Base-by-base conservation (phyloP, 2,797 vertebrate species). In the Jordanella pulchra region DNA sequence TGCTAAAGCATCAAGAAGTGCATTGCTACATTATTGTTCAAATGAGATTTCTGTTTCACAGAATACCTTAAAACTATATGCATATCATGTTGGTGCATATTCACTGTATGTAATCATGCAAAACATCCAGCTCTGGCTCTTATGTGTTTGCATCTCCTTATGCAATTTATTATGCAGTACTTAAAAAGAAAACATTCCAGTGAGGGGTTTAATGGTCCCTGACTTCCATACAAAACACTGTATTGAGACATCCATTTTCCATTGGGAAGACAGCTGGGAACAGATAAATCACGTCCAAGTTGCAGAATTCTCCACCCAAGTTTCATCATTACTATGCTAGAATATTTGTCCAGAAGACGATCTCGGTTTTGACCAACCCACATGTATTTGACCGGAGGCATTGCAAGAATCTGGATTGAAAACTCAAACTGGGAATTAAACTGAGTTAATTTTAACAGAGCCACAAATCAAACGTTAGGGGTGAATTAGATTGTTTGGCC, bases 11-110 rank as follows among this genome's bases (percentile, higher is more conserved):
- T 90, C 89, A 89, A 89, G 89, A 85, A 82, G 82, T 87, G 78
- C 89, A 77, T 88, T 89, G 89, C 91, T 92, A 89, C 85, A 84
- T 86, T 84, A 87, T 15, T 86, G 86, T 82, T 78, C 84, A 77
- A 88, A 78, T 23, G 79, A 72, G 86, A 65, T 77, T 85, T 81
- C 84, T 68, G 84, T 79, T 74, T 77, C 75, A 77, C 10, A 0
- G 88, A 82, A 89, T 78, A 83, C 88, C 89, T 64, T 56, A 75
- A 54, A 72, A 67, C 56, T 67, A 47, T 58, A 47, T 71, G 15
- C 28, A 35, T 69, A 55, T 53, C 67, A 78, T 72, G 68, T 18
- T 7, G 32, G 13, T 61, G 17, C 39, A 65, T 58, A 65, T 69
- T 63, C n/a, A n/a, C n/a, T n/a, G n/a, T 27, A 69, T 76, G 67